Percentiles rank a stretch among this genome's conserved stretches.
phyloP scores from a whole-genome alignment of 2,888 invertebrate genomes.

The Hypomecis atomaria region DNA sequence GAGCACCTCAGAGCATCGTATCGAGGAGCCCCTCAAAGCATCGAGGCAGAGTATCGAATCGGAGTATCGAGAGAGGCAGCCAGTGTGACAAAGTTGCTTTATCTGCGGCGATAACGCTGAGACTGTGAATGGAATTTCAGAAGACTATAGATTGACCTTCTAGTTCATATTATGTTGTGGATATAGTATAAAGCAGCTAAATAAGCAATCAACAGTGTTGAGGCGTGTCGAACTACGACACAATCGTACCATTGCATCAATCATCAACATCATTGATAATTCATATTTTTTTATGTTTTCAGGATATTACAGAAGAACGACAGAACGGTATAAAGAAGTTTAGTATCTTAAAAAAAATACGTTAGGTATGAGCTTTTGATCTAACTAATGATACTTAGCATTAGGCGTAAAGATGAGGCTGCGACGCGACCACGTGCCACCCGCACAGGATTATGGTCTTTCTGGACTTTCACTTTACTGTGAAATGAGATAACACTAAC shows the following conservation, averaged over 20 bases:
- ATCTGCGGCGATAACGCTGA: slow-evolving; percentile 68
- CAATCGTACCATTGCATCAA: no score
- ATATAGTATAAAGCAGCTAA: no score
- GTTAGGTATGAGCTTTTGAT: no score
- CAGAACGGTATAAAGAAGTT: no score
- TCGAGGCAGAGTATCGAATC: not conserved
- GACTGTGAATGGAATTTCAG: not conserved
- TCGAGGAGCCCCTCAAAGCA: slow-evolving; percentile 61
- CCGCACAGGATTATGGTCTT: slow-evolving; percentile 72
- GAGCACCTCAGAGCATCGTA: slow-evolving; percentile 54
- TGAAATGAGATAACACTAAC: slow-evolving; percentile 40
- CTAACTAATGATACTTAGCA: no score
- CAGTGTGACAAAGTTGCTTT: slow-evolving; percentile 77
- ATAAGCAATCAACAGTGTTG: no score
- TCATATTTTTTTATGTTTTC: no score
- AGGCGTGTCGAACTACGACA: no score
- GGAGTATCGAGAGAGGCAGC: slow-evolving; percentile 57
- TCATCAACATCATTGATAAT: no score
- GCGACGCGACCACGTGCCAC: slow-evolving; percentile 71
- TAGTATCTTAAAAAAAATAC: no score
- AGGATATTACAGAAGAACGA: no score
- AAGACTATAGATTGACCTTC: not conserved
- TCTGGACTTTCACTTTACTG: slow-evolving; percentile 54
- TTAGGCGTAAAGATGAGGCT: slow-evolving; percentile 51
- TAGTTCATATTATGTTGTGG: no score